phyloP scores from a whole-genome alignment of 1,140 invertebrate genomes.

The Saxidomus purpurata region DNA sequence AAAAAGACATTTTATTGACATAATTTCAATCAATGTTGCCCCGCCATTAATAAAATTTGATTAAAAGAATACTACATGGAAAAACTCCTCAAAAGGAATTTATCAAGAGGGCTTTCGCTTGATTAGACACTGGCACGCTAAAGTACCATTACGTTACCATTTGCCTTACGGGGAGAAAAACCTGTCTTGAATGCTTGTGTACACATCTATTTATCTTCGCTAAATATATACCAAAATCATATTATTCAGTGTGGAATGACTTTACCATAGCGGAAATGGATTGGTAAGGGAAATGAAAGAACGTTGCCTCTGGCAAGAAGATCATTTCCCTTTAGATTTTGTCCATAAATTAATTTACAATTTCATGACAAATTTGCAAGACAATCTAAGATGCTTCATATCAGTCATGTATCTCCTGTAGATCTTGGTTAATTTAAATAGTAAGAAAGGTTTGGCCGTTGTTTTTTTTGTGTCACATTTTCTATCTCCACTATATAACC shows the following conservation, averaged over 20 bases:
- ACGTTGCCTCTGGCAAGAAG: not conserved
- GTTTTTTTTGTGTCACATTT: too few species aligned
- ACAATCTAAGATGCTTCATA: too few species aligned
- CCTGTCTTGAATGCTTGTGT: not conserved
- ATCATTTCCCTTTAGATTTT: not conserved
- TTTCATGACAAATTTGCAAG: not conserved
- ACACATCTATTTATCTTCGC: constrained; percentile 2
- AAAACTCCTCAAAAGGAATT: constrained; percentile 38
- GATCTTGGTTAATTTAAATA: too few species aligned
- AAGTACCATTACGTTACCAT: constrained; percentile 20
- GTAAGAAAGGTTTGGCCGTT: too few species aligned
- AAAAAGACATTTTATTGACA: constrained; percentile 23
- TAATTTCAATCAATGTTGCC: constrained; percentile 23
- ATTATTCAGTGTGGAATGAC: constrained; percentile 5
- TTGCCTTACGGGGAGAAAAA: not conserved
- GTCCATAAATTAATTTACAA: not conserved
- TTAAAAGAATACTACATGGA: constrained; percentile 22
- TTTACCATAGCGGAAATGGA: not conserved
- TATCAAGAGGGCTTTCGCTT: constrained; percentile 8
- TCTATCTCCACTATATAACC: too few species aligned
- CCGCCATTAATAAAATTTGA: constrained; percentile 38
- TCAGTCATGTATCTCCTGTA: too few species aligned
- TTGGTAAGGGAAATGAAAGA: constrained; percentile 8
- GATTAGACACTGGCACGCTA: constrained; percentile 28
- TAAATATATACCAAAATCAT: constrained; percentile 27